These are phyloP conservation scores for Laspeyria flexula DNA, from an alignment of 2,888 invertebrate genomes.

Conservation along the genomic window DNA sequence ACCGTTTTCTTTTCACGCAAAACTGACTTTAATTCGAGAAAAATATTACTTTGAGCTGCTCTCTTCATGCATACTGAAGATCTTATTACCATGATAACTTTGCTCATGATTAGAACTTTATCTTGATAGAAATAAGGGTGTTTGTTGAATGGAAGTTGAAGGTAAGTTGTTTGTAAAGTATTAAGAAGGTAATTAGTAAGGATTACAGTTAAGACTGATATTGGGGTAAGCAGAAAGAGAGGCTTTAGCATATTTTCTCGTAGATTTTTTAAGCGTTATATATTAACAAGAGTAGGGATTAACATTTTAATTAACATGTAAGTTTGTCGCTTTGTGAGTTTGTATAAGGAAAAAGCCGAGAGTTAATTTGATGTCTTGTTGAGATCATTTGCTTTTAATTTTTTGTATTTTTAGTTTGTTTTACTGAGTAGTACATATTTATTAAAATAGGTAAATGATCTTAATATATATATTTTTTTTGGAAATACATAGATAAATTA, in stretches of 20 bases:
- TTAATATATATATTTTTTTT: no score
- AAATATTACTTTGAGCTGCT: constrained; percentile 50
- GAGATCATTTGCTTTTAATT: no score
- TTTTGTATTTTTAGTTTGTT: no score
- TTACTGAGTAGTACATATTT: no score
- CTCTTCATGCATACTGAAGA: constrained; percentile 51
- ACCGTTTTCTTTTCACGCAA: constrained; percentile 42
- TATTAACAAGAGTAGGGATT: constrained; percentile 26
- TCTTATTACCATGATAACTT: constrained; percentile 23
- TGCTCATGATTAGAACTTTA: constrained; percentile 13
- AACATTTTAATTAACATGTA: constrained; percentile 9
- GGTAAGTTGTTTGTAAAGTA: constrained; percentile 24
- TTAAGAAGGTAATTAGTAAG: constrained; percentile 52
- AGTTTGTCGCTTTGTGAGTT: constrained; percentile 1
- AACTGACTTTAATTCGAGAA: constrained; percentile 53
- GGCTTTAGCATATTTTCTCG: constrained; percentile 33
- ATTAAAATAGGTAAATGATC: no score
- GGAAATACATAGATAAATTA: no score
- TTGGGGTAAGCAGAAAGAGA: constrained; percentile 16
- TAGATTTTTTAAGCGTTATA: constrained; percentile 33
- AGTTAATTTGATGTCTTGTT: no score
- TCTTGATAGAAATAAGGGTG: background rate
- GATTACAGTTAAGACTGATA: constrained; percentile 41
- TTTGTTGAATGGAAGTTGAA: background rate
- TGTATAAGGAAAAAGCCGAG: no score